Percentiles rank a stretch among this genome's conserved stretches.
phyloP scores from a whole-genome alignment of 2,113 vertebrate species.

The Protobothrops flavoviridis region DNA sequence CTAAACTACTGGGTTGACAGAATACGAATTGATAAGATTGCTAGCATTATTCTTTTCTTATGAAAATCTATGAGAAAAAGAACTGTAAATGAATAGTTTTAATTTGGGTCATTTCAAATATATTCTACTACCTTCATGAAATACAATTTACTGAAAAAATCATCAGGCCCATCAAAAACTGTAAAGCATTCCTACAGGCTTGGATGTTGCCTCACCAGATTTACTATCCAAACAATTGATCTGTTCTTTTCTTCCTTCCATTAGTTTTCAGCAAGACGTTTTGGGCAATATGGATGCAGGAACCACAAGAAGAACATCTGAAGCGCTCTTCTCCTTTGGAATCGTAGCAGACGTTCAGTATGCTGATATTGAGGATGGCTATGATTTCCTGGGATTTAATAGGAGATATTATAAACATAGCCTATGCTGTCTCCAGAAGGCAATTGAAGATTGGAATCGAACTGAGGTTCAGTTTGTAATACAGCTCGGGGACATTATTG shows the following conservation, averaged over 20 bases:
- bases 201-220: neutral
- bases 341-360: constrained; percentile 90
- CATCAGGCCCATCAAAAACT: neutral
- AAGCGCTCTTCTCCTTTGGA: constrained; percentile 80
- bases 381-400: constrained; percentile 69
- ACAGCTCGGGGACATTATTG: constrained; percentile 92
- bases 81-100: neutral
- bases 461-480: constrained; percentile 75
- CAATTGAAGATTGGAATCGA: constrained; percentile 73
- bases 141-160: neutral
- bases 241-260: constrained; percentile 12
- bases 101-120: neutral
- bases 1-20: neutral
- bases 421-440: constrained; percentile 71
- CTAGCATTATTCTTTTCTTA: neutral
- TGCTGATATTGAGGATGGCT: constrained; percentile 84
- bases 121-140: neutral
- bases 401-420: constrained; percentile 84
- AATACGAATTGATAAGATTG: neutral
- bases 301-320: neutral
- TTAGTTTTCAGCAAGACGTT: constrained; percentile 24
- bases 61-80: neutral
- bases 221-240: constrained; percentile 5
- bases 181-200: neutral
- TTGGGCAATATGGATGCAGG: constrained; percentile 66